phyloP scores from a whole-genome alignment of 2,888 invertebrate genomes.

The Lasioglossum pauxillum region DNA sequence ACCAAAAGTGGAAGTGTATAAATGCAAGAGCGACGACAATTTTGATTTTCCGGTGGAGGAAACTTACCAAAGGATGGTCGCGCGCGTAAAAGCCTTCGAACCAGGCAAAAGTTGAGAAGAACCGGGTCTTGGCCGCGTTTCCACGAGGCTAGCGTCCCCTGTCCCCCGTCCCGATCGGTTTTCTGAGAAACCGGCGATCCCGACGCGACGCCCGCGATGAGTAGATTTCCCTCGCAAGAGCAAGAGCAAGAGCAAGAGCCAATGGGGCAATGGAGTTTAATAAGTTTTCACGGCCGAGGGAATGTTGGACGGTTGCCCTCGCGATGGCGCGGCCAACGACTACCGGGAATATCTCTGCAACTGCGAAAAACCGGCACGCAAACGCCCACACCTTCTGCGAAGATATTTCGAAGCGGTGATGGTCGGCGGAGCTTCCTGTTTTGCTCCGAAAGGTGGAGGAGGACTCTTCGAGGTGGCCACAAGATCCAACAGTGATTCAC shows the following conservation, averaged over 20 bases:
- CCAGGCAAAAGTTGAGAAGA: neutral
- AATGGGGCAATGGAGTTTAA: neutral
- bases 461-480: neutral
- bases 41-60: neutral
- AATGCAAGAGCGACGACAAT: neutral
- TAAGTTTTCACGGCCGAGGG: constrained; percentile 20
- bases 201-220: neutral
- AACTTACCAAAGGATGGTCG: neutral
- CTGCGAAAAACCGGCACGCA: constrained; percentile 23
- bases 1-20: too few species aligned
- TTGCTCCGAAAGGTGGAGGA: neutral
- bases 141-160: neutral
- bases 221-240: neutral
- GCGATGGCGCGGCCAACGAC: neutral
- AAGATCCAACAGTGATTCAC: neutral
- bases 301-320: constrained; percentile 25
- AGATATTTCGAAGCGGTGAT: constrained; percentile 51
- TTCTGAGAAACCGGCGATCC: neutral
- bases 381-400: constrained; percentile 31
- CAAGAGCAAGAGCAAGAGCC: neutral
- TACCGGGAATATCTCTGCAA: constrained; percentile 17
- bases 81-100: neutral
- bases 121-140: neutral
- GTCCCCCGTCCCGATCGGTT: neutral
- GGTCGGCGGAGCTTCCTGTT: constrained; percentile 53